Percentiles rank a stretch among this genome's conserved stretches.
Conservation (phyloP, 2,113 vertebrate genomes). For the Paradoxurus hermaphroditus region DNA sequence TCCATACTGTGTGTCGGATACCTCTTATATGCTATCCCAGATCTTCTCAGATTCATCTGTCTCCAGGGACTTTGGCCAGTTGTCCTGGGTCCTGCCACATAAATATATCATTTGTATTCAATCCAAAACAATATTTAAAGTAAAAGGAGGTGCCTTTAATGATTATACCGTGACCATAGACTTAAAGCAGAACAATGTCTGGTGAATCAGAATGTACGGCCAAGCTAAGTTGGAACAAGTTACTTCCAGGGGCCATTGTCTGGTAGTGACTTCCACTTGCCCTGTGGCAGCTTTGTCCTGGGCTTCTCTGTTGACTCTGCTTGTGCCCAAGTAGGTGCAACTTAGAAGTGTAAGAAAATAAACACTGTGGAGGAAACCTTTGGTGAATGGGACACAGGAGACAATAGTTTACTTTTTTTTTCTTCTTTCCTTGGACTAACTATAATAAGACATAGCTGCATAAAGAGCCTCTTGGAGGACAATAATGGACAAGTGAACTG, state of each 20-base stretch:
- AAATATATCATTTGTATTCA: background rate
- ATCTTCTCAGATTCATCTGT: background rate
- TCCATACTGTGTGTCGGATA: background rate
- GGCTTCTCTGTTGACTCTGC: background rate
- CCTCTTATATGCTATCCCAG: background rate
- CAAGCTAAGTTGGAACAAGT: background rate
- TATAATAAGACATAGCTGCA: background rate
- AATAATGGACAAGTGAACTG: background rate
- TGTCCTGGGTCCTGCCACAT: background rate
- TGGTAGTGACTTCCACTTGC: background rate
- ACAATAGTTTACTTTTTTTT: background rate
- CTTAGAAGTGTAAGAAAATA: background rate
- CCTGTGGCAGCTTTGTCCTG: fast-evolving
- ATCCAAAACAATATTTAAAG: background rate
- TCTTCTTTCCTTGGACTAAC: background rate
- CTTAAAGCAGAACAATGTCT: background rate
- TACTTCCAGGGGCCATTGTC: background rate
- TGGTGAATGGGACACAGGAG: background rate
- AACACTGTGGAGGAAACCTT: background rate
- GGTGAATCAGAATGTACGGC: background rate
- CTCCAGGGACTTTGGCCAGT: background rate
- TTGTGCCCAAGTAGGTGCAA: background rate
- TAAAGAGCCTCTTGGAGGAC: background rate
- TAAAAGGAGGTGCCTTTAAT: background rate
- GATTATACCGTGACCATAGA: background rate